Percentiles rank a stretch among this genome's conserved stretches.
Conservation (phyloP, 1,140 invertebrate species). For the Leptonema lineaticorne region DNA sequence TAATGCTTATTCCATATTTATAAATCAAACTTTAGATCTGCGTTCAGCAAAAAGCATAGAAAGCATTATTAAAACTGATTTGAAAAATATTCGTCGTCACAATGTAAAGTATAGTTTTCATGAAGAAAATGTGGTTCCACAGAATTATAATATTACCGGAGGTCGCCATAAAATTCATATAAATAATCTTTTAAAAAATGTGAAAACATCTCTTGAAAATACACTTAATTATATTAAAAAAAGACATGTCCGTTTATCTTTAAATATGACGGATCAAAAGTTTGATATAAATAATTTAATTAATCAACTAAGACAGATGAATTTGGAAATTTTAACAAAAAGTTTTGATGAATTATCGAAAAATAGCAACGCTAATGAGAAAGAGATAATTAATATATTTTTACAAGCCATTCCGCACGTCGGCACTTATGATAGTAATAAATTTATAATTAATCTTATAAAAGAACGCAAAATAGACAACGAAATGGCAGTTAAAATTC, state of each 20-base stretch:
- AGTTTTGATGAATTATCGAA: conserved; percentile 43
- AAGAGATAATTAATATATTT: conserved; percentile 44
- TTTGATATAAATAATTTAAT: conserved; percentile 48
- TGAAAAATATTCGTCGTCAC: neutral
- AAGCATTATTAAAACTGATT: neutral
- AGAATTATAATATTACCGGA: conserved; percentile 46
- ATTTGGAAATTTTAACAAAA: conserved; percentile 44
- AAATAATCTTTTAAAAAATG: conserved; percentile 43
- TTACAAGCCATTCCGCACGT: conserved; percentile 49
- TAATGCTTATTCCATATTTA: conserved; percentile 48
- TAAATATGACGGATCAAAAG: conserved; percentile 46
- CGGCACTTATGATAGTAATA: conserved; percentile 48
- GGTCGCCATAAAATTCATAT: conserved; percentile 45
- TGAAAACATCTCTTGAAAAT: conserved; percentile 45
- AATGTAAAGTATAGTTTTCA: too few relatives aligned
- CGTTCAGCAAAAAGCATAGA: neutral
- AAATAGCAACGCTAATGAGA: conserved; percentile 27
- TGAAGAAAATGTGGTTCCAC: too few relatives aligned
- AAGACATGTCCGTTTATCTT: conserved; percentile 46
- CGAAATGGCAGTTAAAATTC: conserved; percentile 42
- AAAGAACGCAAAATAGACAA: conserved; percentile 43
- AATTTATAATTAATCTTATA: conserved; percentile 48
- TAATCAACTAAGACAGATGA: conserved; percentile 44
- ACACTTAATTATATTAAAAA: conserved; percentile 48
- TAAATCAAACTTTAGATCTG: conserved; percentile 47